Conservation (phyloP, 2,888 invertebrate species). For the Diplazon laetatorius region DNA sequence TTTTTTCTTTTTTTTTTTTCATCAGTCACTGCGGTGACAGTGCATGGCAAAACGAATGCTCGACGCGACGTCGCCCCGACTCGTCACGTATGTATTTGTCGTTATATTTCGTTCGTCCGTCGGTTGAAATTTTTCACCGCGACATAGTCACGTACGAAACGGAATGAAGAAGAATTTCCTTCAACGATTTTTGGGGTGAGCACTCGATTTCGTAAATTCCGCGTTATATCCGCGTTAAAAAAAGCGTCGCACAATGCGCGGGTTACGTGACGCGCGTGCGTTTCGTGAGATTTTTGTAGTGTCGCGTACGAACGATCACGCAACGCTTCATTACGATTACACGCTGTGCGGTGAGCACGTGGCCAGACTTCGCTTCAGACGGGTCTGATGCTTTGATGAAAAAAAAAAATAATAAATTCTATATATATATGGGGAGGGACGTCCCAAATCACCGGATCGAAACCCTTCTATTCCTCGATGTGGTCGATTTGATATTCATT, state of each 20-base stretch:
- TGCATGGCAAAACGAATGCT: background rate
- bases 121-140: background rate
- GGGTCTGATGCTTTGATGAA: conserved; percentile 12
- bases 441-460: no score
- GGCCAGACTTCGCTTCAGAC: background rate
- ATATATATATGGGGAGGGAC: no score
- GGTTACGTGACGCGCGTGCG: conserved; percentile 38
- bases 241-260: conserved; percentile 22
- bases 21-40: no score
- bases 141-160: conserved; percentile 30
- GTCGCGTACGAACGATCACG: conserved; percentile 22
- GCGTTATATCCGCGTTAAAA: conserved; percentile 13
- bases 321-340: conserved; percentile 23
- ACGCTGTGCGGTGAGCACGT: conserved; percentile 16
- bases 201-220: conserved; percentile 21
- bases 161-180: conserved; percentile 13
- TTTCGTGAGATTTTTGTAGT: conserved; percentile 17
- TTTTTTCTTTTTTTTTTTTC: no score
- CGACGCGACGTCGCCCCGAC: background rate
- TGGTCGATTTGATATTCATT: no score
- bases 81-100: conserved; percentile 24
- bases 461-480: no score
- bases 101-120: conserved; percentile 7
- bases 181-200: conserved; percentile 12
- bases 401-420: conserved; percentile 29